These are phyloP conservation scores for Caenorhabditis auriculariae DNA, from an alignment of 2,888 invertebrate species.

Conservation along the genomic window DNA sequence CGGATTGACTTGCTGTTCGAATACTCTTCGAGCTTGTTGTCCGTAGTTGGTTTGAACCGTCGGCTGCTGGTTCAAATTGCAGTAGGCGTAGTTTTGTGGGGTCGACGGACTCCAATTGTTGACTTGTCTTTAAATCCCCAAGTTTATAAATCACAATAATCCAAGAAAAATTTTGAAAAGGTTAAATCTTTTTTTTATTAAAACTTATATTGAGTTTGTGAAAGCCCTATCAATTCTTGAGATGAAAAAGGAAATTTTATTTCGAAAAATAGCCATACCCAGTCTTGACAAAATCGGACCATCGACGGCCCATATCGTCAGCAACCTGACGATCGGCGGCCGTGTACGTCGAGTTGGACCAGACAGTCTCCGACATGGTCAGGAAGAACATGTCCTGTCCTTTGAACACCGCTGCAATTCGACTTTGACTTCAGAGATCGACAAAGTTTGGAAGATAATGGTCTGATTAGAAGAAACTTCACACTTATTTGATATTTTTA, in stretches of 20 bases:
- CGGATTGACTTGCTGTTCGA: slow-evolving; percentile 47
- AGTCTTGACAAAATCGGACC: slow-evolving; percentile 49
- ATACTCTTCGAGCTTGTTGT: slow-evolving; percentile 35
- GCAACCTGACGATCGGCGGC: slow-evolving; percentile 38
- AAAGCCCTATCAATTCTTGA: background rate
- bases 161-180: background rate
- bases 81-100: slow-evolving; percentile 39
- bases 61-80: slow-evolving; percentile 31
- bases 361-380: slow-evolving; percentile 46
- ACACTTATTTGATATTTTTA: background rate
- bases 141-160: background rate
- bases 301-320: slow-evolving; percentile 41
- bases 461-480: background rate
- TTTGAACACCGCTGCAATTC: slow-evolving; percentile 40
- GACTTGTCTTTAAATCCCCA: slow-evolving; percentile 29
- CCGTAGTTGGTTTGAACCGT: slow-evolving; percentile 34
- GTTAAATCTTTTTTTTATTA: background rate
- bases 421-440: background rate
- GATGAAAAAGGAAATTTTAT: background rate
- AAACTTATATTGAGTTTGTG: background rate
- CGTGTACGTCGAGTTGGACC: slow-evolving; percentile 32
- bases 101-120: slow-evolving; percentile 37
- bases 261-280: slow-evolving; percentile 16
- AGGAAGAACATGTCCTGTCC: slow-evolving; percentile 48
- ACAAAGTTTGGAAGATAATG: background rate